Evolutionary conservation across 1,140 invertebrate genomes (phyloP), one percentile per base, ranked within the genome.

Genomic region (Drosophila leontia): DNA sequence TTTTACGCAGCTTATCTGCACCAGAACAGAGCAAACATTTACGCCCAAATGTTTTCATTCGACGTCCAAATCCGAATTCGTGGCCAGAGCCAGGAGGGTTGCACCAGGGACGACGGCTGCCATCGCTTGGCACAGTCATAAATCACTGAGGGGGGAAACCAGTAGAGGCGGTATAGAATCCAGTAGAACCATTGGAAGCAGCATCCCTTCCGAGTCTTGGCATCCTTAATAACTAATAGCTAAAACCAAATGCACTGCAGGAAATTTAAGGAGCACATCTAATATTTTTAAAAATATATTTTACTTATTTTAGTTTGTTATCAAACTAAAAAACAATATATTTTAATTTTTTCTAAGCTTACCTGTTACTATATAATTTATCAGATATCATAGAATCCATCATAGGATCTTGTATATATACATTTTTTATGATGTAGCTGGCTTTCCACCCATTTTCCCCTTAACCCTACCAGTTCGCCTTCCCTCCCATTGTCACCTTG

Each of bases 1-100:
- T 92, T 92, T 92, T 85, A 84, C 79, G 80, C 81, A 88, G 91
- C 91, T 92, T 92, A 92, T 92, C 91, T 92, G 87, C 84, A 92
- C 83, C 91, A 92, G 81, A 91, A 91, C 91, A 92, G 91, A 85
- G 76, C 91, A 92, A 92, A 92, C 91, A 92, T 92, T 92, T 91
- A 92, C 91, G 91, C 91, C 91, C 91, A 92, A 85, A 84, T 91
- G 85, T 85, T 88, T 88, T 90, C 78, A 90, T 88, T 84, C 85
- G 84, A 50, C 37, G 37, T 60, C 19, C 42, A 56, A 56, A 56
- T 56, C 53, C 53, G 53, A 26, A 56, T 37, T 17, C 32, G 26
- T 23, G 23, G 8, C 50, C n/a, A 32, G 23, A 2, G 8, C 29
- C 7, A 13, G 41, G 29, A 48, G 53, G 34, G 61, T 34, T 15